Percentiles rank a stretch among this genome's conserved stretches.
Evolutionary conservation across 2,888 invertebrate genomes (phyloP).

Genomic region (Phania funesta): DNA sequence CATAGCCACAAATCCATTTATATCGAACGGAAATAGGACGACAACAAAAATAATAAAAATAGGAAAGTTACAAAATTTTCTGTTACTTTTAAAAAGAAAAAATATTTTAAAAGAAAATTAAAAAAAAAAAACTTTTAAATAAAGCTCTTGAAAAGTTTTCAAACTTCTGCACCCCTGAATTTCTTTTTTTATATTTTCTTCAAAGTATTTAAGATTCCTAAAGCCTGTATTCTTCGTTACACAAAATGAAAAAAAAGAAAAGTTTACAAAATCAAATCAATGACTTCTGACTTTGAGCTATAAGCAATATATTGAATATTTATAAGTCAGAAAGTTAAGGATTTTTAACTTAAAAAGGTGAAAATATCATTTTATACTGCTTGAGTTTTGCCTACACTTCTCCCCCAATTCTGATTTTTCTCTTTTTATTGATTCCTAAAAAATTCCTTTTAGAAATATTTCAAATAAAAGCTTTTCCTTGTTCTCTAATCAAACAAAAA

Average conservation of each 20-base stretch:
- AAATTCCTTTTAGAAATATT: not conserved
- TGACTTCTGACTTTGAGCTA: too few relatives aligned
- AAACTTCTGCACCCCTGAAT: conserved; percentile 25
- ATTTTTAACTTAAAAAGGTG: too few relatives aligned
- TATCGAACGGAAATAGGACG: conserved; percentile 35
- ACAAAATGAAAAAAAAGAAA: not conserved
- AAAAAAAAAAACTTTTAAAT: conserved; percentile 47
- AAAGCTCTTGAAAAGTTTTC: conserved; percentile 53
- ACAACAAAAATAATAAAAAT: not conserved
- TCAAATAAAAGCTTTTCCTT: not conserved
- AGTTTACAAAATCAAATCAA: too few relatives aligned
- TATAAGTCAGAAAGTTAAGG: too few relatives aligned
- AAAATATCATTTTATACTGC: too few relatives aligned
- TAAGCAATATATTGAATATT: too few relatives aligned
- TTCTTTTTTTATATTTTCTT: not conserved
- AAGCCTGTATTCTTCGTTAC: conserved; percentile 10
- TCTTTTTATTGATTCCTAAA: not conserved
- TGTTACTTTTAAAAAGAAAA: conserved; percentile 7
- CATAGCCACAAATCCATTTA: conserved; percentile 44
- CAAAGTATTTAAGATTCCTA: conserved; percentile 1
- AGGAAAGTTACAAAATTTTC: conserved; percentile 46
- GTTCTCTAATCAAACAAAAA: not conserved
- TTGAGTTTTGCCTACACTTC: too few relatives aligned
- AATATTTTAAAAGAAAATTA: conserved; percentile 2
- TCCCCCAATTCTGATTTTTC: not conserved